Evolutionary conservation across 30 jellyfish, hydroid and myxozoan species (phyloP).

Genomic region (Haliclystus octoradiatus): DNA sequence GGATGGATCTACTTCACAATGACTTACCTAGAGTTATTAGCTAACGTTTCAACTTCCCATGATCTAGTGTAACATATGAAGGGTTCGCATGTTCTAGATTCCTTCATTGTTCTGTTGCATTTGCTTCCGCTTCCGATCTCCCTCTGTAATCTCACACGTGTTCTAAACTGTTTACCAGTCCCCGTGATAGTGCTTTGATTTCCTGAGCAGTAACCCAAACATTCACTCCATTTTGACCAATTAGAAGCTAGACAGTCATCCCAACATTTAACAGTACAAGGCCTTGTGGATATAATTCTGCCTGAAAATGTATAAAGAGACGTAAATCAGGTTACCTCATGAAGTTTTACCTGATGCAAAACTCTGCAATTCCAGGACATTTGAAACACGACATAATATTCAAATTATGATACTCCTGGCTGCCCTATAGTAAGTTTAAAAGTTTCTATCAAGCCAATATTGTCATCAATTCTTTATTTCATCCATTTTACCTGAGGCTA

Average conservation of each 20-base stretch:
- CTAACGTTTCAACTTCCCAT: slow-evolving; percentile 29
- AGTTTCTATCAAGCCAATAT: no score
- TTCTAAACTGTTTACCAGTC: slow-evolving; percentile 23
- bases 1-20: no score
- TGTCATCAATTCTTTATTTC: no score
- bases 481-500: slow-evolving; percentile 24
- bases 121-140: slow-evolving; percentile 11
- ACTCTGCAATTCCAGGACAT: no score
- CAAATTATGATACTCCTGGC: no score
- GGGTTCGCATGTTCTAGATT: slow-evolving; percentile 12
- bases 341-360: no score
- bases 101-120: slow-evolving; percentile 19
- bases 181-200: slow-evolving; percentile 21
- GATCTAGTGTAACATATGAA: slow-evolving; percentile 29
- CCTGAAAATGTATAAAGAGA: background rate
- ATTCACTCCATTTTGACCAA: slow-evolving; percentile 44
- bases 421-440: no score
- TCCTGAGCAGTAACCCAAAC: slow-evolving; percentile 37
- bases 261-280: slow-evolving; percentile 25
- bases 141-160: slow-evolving; percentile 14
- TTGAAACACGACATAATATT: no score
- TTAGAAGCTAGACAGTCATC: slow-evolving; percentile 30
- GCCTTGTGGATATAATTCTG: background rate
- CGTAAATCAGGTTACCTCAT: no score
- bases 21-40: slow-evolving; percentile 21